A percentile compares a stretch with the other conserved stretches of the same genome.
These are phyloP conservation scores for Oncorhynchus kisutch DNA, from an alignment of 2,113 vertebrate genomes.

Conservation along the genomic window DNA sequence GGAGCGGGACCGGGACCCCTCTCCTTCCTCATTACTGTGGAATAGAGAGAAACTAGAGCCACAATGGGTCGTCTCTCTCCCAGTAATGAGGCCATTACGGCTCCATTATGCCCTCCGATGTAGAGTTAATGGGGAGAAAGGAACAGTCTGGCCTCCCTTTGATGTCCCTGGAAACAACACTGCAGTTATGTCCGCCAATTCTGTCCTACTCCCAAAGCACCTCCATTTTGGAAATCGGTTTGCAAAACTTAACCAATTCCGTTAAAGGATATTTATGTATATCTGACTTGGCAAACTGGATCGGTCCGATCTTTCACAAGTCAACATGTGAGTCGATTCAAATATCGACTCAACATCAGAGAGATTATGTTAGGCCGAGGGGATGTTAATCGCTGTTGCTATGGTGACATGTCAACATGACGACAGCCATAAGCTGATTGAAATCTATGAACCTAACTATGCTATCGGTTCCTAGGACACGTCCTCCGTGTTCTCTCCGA, in stretches of 20 bases:
- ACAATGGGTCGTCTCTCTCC: slow-evolving; percentile 27
- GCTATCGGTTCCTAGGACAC: too few relatives aligned
- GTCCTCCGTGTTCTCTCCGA: too few relatives aligned
- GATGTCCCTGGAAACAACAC: slow-evolving; percentile 21
- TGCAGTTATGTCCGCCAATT: slow-evolving; percentile 13
- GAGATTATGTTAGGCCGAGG: too few relatives aligned
- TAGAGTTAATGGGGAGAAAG: slow-evolving; percentile 32
- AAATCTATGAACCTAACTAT: too few relatives aligned
- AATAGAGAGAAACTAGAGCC: slow-evolving; percentile 28
- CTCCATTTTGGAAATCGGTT: slow-evolving; percentile 2
- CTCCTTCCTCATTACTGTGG: slow-evolving; percentile 51
- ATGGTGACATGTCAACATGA: too few relatives aligned
- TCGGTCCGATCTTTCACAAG: too few relatives aligned
- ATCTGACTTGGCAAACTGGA: too few relatives aligned
- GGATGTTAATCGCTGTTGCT: too few relatives aligned
- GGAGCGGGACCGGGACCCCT: slow-evolving; percentile 26
- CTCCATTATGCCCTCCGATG: slow-evolving; percentile 39
- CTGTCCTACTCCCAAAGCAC: not conserved
- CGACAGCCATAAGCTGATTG: too few relatives aligned
- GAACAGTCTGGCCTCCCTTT: slow-evolving; percentile 19
- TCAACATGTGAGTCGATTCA: too few relatives aligned
- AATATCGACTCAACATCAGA: too few relatives aligned
- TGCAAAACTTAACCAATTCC: slow-evolving; percentile 1
- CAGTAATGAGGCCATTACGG: slow-evolving; percentile 45
- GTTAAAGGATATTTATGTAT: too few relatives aligned